Base-by-base conservation (phyloP, 2,888 invertebrate genomes). In the Patella caerulea region DNA sequence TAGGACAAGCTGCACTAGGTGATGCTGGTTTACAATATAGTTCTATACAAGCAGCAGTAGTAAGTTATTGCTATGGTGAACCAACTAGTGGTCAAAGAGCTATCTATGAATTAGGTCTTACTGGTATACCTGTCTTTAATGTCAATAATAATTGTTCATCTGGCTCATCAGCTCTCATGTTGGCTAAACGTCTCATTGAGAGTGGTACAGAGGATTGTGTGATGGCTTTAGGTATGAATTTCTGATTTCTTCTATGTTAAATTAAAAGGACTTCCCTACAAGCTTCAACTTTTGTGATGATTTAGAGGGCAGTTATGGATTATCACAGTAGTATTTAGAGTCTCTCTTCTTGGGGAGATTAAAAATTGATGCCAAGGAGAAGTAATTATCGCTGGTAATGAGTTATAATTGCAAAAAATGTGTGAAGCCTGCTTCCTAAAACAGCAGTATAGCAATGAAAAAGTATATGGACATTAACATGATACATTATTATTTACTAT, bases 101-200 rank as follows among this genome's bases (percentile, higher is more conserved):
- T 0, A 92, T 98, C 5, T 99, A 99, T 92, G 95, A 96, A 91
- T 93, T 98, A 56, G 98, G 98, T 77, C 95, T 98, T 94, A 87
- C 85, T 55, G 89, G 89, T 53, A 83, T 90, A 59, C 89, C 89
- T 17, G 86, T 90, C 11, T 89, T 86, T 79, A 89, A 90, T 82
- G 88, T 88, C 71, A 90, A 90, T 78, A 90, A 90, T 82, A 88
- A 88, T 80, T 90, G 89, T 71, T 88, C 89, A 12, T 88, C 89
- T 3, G 89, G 88, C 2, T 89, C 89, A 14, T 84, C 86, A 73
- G 89, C 88, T 2, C 81, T 89, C 15, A 87, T 88, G 87, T 79
- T 89, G 82, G 89, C 89, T 14, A 74, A 87, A 3, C 76, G 85
- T 24, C 75, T 89, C 17, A 78, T 89, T 12, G 85, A 86, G 78